A percentile compares a stretch with the other conserved stretches of the same genome.
These are phyloP conservation scores for Diuraphis noxia DNA, from an alignment of 1,140 invertebrate genomes.

Conservation along the genomic window DNA sequence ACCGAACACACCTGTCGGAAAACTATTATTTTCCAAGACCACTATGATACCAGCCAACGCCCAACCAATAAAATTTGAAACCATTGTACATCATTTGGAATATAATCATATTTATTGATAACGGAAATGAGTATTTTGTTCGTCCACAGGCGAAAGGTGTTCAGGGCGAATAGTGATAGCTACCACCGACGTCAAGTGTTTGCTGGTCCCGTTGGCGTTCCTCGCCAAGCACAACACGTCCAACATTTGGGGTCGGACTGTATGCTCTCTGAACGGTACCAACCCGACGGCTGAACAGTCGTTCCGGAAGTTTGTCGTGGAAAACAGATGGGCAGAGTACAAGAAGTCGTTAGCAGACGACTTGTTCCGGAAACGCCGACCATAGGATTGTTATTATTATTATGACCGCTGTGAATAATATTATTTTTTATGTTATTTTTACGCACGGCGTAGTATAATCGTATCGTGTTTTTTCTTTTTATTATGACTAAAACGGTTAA, in stretches of 20 bases:
- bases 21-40: background rate
- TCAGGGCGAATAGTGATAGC: background rate
- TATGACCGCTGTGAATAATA: background rate
- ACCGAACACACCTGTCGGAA: background rate
- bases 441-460: background rate
- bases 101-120: background rate
- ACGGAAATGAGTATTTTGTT: background rate
- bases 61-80: background rate
- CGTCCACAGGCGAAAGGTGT: background rate
- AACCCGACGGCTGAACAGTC: background rate
- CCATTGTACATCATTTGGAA: background rate
- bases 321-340: conserved; percentile 21
- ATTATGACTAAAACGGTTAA: background rate
- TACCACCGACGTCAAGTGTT: conserved; percentile 1
- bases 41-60: background rate
- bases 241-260: conserved; percentile 23
- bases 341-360: background rate
- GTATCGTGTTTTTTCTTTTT: background rate
- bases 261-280: background rate
- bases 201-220: conserved; percentile 16
- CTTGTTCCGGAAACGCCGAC: background rate
- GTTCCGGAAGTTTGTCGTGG: conserved; percentile 24
- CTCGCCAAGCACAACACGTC: conserved; percentile 16
- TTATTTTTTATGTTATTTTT: conserved; percentile 12
- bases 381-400: background rate